Evolutionary conservation across 2,888 invertebrate species (phyloP), one percentile per base, ranked within the genome.

Genomic region (Glyphotaelius pellucidus): DNA sequence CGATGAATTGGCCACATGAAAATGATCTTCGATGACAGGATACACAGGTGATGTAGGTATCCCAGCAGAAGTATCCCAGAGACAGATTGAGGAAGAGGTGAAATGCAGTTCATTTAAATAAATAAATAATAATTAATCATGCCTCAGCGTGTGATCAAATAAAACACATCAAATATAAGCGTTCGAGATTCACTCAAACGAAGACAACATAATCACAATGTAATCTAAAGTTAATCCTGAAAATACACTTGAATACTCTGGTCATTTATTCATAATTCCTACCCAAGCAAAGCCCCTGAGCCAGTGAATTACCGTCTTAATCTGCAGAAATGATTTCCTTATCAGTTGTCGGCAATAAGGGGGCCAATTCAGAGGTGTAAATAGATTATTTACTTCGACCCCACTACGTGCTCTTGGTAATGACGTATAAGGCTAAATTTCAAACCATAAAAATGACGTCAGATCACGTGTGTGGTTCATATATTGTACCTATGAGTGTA

Each of bases 241-340:
- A 67, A 67, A 67, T 19, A 67, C 67, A 19, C 25, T 19, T 67
- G 25, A 52, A 67, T n/a, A 67, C 67, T n/a, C 67, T 67, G 0
- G 67, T 67, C n/a, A 25, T n/a, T n/a, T 67, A 67, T 67, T 7
- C 25, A 67, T 67, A n/a, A 67, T 67, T 67, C 67, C 67, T 25
- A n/a, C 67, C 67, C n/a, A 67, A 0, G 19, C 25, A 67, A 67
- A 67, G 67, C 67, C 25, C 25, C 9, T 67, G 25, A 67, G 67
- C 25, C 67, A 67, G 67, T 67, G 67, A 67, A 67, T 67, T 67
- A 67, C 25, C n/a, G 25, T 67, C 67, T 25, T 67, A 67, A 67
- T 67, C 67, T 67, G 67, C n/a, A 67, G 67, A 67, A 67, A 67
- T 67, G 67, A 67, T 67, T 67, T 67, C 67, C 67, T 67, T 67